Base-by-base conservation (phyloP, 1,140 invertebrate species). In the Psilanteris sp. region DNA sequence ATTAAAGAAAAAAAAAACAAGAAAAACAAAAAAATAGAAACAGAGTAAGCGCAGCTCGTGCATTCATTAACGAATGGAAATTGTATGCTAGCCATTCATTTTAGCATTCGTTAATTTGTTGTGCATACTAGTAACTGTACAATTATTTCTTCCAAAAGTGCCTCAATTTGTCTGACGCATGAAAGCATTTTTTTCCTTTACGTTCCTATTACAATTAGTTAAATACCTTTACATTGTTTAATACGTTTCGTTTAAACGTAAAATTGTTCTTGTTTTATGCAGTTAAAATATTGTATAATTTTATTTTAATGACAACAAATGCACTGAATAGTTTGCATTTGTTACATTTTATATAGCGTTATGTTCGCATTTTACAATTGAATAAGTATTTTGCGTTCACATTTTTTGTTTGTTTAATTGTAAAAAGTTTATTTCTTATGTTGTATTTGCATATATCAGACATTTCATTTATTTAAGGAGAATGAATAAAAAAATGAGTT, bases 181-280 rank as follows among this genome's bases (percentile, higher is more conserved):
- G n/a, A 29, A 11, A 64, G 57, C 41, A 39, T 57, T 57, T 43
- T n/a, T 54, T 3, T 9, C 10, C 18, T 10, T 61, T 26, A 59
- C 66, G 68, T 72, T 72, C 68, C 68, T 72, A 72, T 29, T 62
- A 70, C 4, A 9, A 29, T 32, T 72, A 62, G 67, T 62, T 26
- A 22, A 36, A 15, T 54, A n/a, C 54, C 22, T 61, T 29, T 2
- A 55, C 18, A 62, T 57, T 26, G 24, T 71, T 71, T 61, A 13
- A 31, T 62, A 64, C 41, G 68, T 62, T 62, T 39, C 48, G 41
- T 31, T 10, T 11, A 50, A 55, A 55, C 57, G 57, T 72, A 72
- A 20, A 62, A 2, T 72, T 55, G 55, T 62, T 72, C 48, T 62
- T 55, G 24, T 62, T 62, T 71, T 2, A 3, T 48, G 48, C 22